Percentiles rank a stretch among this genome's conserved stretches.
phyloP scores from a whole-genome alignment of 2,113 vertebrate species.

The Epinephelus fuscoguttatus region DNA sequence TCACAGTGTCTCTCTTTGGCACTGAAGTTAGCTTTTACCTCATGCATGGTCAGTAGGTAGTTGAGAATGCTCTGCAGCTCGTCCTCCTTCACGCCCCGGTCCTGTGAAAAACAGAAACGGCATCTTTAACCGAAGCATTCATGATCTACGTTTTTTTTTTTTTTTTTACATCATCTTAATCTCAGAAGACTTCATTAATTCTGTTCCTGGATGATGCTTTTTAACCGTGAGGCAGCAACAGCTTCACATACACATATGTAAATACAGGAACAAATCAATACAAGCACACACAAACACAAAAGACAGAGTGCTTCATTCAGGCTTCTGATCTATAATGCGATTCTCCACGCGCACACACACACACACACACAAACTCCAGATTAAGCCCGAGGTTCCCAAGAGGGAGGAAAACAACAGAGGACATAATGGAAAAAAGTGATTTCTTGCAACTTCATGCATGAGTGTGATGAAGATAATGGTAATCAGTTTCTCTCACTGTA shows the following conservation, averaged over 20 bases:
- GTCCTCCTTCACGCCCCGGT: conserved; percentile 98
- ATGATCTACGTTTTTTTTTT: neutral
- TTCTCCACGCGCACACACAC: conserved; percentile 61
- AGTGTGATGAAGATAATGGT: conserved; percentile 14
- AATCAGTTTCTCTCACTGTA: conserved; percentile 64
- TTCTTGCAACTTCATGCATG: conserved; percentile 45
- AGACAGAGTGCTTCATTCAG: conserved; percentile 34
- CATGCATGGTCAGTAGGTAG: conserved; percentile 98
- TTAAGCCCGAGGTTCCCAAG: conserved; percentile 12
- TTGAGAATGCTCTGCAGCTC: conserved; percentile 99
- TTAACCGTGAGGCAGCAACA: conserved; percentile 6
- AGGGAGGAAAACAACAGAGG: conserved; percentile 34
- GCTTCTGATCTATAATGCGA: conserved; percentile 63
- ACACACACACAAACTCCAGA: conserved; percentile 47
- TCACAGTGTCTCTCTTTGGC: conserved; percentile 3
- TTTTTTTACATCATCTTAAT: conserved; percentile 43
- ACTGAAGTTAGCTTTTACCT: conserved; percentile 85
- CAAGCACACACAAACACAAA: conserved; percentile 35
- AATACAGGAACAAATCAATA: conserved; percentile 49
- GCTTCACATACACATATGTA: conserved; percentile 2
- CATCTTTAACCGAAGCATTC: neutral
- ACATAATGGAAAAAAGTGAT: conserved; percentile 28
- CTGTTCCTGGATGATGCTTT: conserved; percentile 20
- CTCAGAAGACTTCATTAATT: conserved; percentile 27
- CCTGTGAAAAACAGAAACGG: conserved; percentile 78